phyloP scores from a whole-genome alignment of 2,888 invertebrate species.

The Sericinus montela region DNA sequence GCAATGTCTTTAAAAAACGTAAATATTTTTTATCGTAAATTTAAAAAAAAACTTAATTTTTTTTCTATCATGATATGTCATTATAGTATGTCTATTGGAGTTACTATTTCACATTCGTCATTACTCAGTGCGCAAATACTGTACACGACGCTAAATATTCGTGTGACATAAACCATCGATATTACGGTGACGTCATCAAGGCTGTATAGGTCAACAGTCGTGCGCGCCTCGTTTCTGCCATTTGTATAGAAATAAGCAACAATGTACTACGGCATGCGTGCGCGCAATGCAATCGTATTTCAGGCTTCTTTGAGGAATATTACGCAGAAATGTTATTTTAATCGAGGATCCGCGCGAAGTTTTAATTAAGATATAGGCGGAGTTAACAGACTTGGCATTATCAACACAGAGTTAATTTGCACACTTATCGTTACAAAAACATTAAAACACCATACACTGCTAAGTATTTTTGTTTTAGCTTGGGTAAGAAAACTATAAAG shows the following conservation, averaged over 20 bases:
- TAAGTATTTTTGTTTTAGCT: too few species aligned
- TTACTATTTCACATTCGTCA: not conserved
- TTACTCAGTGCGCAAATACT: constrained; percentile 16
- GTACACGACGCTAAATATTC: constrained; percentile 29
- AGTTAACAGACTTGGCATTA: too few species aligned
- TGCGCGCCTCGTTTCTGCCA: constrained; percentile 41
- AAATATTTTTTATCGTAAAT: too few species aligned
- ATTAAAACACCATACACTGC: not conserved
- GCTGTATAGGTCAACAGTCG: constrained; percentile 45
- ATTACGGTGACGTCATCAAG: constrained; percentile 47
- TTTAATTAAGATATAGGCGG: not conserved
- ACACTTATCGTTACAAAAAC: constrained; percentile 4
- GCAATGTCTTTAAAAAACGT: too few species aligned
- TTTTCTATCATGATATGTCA: too few species aligned
- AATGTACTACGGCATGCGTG: constrained; percentile 12
- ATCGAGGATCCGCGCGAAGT: not conserved
- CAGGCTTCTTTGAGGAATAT: not conserved
- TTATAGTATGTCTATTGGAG: too few species aligned
- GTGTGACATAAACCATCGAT: constrained; percentile 30
- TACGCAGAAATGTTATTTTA: not conserved
- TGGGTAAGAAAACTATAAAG: too few species aligned
- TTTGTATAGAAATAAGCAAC: constrained; percentile 45
- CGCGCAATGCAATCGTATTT: constrained; percentile 14
- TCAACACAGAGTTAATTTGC: not conserved
- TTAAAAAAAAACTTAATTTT: too few species aligned